These are phyloP conservation scores for Phengaris arion DNA, from an alignment of 2,888 invertebrate species.

Conservation along the genomic window DNA sequence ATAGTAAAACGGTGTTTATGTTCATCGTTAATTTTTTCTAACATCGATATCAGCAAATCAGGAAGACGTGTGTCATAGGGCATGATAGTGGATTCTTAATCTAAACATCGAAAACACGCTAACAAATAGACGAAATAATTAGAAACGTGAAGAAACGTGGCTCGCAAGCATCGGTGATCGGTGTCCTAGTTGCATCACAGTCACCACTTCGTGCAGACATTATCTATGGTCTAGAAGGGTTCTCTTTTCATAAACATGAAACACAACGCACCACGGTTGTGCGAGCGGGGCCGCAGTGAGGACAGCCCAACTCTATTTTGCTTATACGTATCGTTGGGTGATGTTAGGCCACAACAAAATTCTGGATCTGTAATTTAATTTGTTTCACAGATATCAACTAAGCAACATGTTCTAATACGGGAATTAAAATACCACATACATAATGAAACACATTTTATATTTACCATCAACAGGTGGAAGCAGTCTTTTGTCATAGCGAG, in stretches of 20 bases:
- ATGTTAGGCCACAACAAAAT: constrained; percentile 92
- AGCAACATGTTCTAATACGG: constrained; percentile 18
- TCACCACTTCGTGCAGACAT: constrained; percentile 46
- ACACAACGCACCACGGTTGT: constrained; percentile 82
- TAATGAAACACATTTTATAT: constrained; percentile 35
- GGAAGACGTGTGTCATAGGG: constrained; percentile 7
- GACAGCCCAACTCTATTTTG: constrained; percentile 78
- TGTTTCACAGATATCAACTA: constrained; percentile 14
- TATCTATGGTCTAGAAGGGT: constrained; percentile 50
- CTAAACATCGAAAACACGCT: constrained; percentile 27
- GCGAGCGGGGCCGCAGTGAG: constrained; percentile 77
- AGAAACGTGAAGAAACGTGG: constrained; percentile 31
- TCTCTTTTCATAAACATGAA: constrained; percentile 78
- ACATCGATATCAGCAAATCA: constrained; percentile 22
- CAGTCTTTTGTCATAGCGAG: constrained; percentile 95
- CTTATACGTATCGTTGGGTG: constrained; percentile 87
- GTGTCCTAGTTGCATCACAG: constrained; percentile 29
- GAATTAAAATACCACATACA: neutral
- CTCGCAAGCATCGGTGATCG: constrained; percentile 27
- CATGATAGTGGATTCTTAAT: constrained; percentile 21
- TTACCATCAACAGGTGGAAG: constrained; percentile 93
- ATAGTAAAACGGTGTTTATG: constrained; percentile 17
- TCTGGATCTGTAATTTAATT: constrained; percentile 88
- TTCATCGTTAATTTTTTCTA: constrained; percentile 15
- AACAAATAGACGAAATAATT: constrained; percentile 31